These are phyloP conservation scores for Elgaria multicarinata DNA, from an alignment of 2,113 vertebrate species.

Conservation along the genomic window DNA sequence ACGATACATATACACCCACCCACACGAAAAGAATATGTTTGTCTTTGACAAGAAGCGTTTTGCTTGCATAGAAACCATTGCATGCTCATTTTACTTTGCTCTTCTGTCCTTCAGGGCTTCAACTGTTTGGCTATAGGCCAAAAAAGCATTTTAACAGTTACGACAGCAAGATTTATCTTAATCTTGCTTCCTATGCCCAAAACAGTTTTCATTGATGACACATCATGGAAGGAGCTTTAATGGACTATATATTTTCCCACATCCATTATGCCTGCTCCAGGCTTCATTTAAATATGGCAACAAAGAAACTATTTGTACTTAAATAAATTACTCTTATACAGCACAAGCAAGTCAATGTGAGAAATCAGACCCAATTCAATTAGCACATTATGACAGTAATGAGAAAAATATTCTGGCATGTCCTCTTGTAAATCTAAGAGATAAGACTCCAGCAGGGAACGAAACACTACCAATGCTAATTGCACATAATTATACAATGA, in stretches of 20 bases:
- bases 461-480: constrained; percentile 57
- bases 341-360: constrained; percentile 26
- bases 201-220: constrained; percentile 32
- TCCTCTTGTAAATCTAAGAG: constrained; percentile 56
- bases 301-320: constrained; percentile 31
- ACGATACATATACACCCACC: not conserved
- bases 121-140: fast-evolving
- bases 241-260: constrained; percentile 41
- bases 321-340: constrained; percentile 44
- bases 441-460: constrained; percentile 58
- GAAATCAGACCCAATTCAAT: constrained; percentile 51
- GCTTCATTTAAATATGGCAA: constrained; percentile 41
- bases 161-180: not conserved
- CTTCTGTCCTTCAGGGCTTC: not conserved
- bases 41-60: not conserved
- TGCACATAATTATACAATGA: constrained; percentile 57
- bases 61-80: not conserved
- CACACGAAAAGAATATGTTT: too few species aligned
- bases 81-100: fast-evolving
- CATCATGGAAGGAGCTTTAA: constrained; percentile 39
- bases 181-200: constrained; percentile 4
- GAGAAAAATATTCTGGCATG: constrained; percentile 55
- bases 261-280: constrained; percentile 33
- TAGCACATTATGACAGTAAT: constrained; percentile 52
- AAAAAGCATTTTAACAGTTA: constrained; percentile 22